Evolutionary conservation across 2,797 vertebrate species (phyloP).

Genomic region (Xerus rutilus): DNA sequence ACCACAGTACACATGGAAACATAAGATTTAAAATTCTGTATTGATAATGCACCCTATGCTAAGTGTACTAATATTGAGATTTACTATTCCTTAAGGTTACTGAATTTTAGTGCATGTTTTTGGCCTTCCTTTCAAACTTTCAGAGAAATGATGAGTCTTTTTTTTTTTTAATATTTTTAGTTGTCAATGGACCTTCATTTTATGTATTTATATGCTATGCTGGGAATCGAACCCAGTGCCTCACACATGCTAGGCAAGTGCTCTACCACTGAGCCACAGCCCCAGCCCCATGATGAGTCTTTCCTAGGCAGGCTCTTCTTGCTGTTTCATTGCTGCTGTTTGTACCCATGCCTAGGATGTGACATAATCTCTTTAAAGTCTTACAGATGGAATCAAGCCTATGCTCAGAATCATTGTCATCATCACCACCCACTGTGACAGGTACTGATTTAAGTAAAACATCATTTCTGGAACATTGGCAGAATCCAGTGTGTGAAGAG

Average conservation of each 20-base stretch:
- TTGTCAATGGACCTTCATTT: too few species aligned
- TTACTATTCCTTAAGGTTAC: constrained; percentile 87
- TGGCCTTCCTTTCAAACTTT: constrained; percentile 89
- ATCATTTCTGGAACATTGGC: constrained; percentile 90
- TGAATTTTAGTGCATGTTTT: constrained; percentile 90
- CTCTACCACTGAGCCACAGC: too few species aligned
- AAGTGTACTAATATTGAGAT: constrained; percentile 85
- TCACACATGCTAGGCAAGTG: too few species aligned
- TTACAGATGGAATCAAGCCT: constrained; percentile 94
- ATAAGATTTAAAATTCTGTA: constrained; percentile 75
- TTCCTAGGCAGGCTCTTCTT: too few species aligned
- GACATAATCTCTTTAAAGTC: constrained; percentile 91
- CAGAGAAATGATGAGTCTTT: constrained; percentile 90
- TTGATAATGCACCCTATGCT: constrained; percentile 87
- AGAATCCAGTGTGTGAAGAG: too few species aligned
- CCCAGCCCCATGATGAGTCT: too few species aligned
- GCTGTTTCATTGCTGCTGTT: constrained; percentile 87
- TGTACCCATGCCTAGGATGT: constrained; percentile 90
- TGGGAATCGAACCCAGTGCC: too few species aligned
- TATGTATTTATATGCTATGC: too few species aligned
- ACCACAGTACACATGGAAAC: constrained; percentile 71
- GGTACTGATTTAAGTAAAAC: constrained; percentile 90
- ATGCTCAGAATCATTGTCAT: constrained; percentile 98
- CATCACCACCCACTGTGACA: constrained; percentile 89
- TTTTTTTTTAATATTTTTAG: too few species aligned